Evolutionary conservation across 1,140 invertebrate genomes (phyloP).

Genomic region (Formica selysi): DNA sequence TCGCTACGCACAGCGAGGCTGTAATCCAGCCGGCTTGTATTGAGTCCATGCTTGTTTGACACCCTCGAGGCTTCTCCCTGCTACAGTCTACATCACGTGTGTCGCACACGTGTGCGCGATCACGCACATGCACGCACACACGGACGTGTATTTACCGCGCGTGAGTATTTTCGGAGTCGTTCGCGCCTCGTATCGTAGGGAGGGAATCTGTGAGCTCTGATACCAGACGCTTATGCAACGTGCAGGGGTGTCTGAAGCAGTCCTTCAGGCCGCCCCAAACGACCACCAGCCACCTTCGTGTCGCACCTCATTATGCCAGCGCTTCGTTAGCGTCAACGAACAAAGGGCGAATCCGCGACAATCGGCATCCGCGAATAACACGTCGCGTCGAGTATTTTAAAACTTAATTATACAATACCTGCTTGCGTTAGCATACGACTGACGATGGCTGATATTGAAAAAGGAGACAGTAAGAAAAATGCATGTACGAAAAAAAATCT

Average conservation of each 20-base stretch:
- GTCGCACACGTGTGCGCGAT: background rate
- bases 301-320: slow-evolving; percentile 78
- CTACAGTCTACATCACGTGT: background rate
- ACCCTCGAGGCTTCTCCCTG: slow-evolving; percentile 66
- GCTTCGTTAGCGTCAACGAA: slow-evolving; percentile 77
- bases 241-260: slow-evolving; percentile 79
- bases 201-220: slow-evolving; percentile 74
- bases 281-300: slow-evolving; percentile 69
- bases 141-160: slow-evolving; percentile 17
- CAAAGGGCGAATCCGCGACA: slow-evolving; percentile 64
- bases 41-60: slow-evolving; percentile 58
- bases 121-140: slow-evolving; percentile 56
- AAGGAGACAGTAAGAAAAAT: background rate
- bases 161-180: slow-evolving; percentile 64
- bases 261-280: slow-evolving; percentile 66
- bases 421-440: background rate
- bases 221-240: slow-evolving; percentile 72
- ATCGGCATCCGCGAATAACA: slow-evolving; percentile 57
- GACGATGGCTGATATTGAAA: background rate
- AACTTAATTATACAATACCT: slow-evolving; percentile 35
- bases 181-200: slow-evolving; percentile 59
- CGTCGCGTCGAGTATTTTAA: slow-evolving; percentile 55
- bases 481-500: no score
- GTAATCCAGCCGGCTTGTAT: slow-evolving; percentile 53
- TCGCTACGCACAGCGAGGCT: slow-evolving; percentile 62